Conservation (phyloP, 1,140 invertebrate genomes). For the Rhyzopertha dominica region DNA sequence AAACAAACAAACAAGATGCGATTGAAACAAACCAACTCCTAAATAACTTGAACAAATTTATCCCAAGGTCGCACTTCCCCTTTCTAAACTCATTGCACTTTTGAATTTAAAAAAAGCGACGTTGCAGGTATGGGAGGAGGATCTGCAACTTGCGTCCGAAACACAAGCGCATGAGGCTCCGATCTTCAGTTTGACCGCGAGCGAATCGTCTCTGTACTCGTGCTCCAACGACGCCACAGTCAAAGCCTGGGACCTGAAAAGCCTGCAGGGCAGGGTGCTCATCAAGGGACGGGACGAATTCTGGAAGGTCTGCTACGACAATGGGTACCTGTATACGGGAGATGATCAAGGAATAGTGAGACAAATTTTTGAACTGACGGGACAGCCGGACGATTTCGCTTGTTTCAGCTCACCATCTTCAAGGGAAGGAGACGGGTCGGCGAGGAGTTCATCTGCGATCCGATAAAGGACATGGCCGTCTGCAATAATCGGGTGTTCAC, state of each 20-base stretch:
- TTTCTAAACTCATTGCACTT: too few species aligned
- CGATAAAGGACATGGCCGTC: conserved; percentile 45
- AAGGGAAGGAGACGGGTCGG: conserved; percentile 40
- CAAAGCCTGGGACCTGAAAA: conserved; percentile 44
- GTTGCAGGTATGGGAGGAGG: too few species aligned
- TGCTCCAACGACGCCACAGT: conserved; percentile 49
- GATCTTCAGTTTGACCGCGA: conserved; percentile 42
- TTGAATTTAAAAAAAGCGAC: too few species aligned
- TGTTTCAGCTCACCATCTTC: conserved; percentile 43
- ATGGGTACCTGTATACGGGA: conserved; percentile 43
- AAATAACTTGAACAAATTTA: too few species aligned
- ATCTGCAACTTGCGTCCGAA: conserved; percentile 44
- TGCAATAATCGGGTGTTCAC: conserved; percentile 44
- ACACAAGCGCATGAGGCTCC: conserved; percentile 46
- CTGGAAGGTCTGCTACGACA: conserved; percentile 37
- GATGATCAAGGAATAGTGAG: conserved; percentile 49
- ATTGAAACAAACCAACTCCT: too few species aligned
- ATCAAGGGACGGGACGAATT: conserved; percentile 38
- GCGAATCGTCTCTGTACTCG: conserved; percentile 44
- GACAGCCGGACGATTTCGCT: too few species aligned
- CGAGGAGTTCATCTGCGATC: conserved; percentile 42
- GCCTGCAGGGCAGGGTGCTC: conserved; percentile 34
- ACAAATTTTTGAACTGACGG: too few species aligned
- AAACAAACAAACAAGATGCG: too few species aligned
- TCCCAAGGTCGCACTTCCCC: too few species aligned